Conservation (phyloP, 92 coral and sea anemone species). For the Heteractis magnifica region DNA sequence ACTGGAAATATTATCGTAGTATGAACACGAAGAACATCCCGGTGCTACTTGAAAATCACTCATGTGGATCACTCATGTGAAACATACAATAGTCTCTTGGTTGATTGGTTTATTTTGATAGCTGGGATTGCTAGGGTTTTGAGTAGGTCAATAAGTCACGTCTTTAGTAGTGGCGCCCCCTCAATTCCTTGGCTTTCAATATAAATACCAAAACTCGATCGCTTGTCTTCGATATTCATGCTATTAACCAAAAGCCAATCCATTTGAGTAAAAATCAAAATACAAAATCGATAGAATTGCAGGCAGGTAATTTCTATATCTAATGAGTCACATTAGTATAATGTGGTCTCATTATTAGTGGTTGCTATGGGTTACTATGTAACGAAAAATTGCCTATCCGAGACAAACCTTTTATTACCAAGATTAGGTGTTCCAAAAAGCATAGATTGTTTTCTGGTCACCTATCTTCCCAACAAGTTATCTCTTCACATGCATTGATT, state of each 20-base stretch:
- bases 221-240: background rate
- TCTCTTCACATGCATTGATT: background rate
- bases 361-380: background rate
- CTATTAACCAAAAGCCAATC: background rate
- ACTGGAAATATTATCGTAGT: background rate
- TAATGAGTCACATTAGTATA: background rate
- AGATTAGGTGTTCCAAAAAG: background rate
- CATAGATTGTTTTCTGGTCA: too few relatives aligned
- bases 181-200: constrained; percentile 12
- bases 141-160: constrained; percentile 25
- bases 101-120: constrained; percentile 9
- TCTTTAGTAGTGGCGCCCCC: background rate
- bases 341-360: background rate
- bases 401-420: background rate
- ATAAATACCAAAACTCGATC: background rate
- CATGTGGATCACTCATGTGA: background rate
- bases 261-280: background rate
- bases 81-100: background rate
- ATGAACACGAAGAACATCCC: background rate
- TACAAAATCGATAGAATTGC: background rate
- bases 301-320: background rate
- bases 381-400: background rate
- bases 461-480: too few relatives aligned
- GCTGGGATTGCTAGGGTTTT: background rate
- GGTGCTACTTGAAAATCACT: background rate